Base-by-base conservation (phyloP, 2,797 vertebrate species). In the Staurois parvus region DNA sequence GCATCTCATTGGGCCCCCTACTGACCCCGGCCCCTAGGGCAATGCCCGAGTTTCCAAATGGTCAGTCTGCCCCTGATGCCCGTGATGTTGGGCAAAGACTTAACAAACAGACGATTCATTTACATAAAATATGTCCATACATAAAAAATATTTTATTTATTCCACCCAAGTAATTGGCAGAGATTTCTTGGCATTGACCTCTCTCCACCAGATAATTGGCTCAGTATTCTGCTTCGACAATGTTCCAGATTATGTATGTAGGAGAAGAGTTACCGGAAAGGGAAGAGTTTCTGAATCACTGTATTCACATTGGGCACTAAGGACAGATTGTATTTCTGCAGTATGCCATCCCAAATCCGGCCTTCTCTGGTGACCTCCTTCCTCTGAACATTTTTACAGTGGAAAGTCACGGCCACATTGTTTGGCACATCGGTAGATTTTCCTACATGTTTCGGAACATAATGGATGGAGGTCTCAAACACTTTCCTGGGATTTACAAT, bases 381-480 rank as follows among this genome's bases (percentile, higher is more conserved):
- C 21, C 59, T 3, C n/a, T 2, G 26, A 24, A n/a, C 12, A 4
- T 24, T 8, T 66, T 12, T 66, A 28, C 62, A 28, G 12, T 66
- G 62, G 62, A 66, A 66, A 12, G 2, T 28, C n/a, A 28, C 28
- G 62, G 26, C 62, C 59, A 26, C 8, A 0, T 3, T 2, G 1
- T 13, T 4, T 28, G n/a, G n/a, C 2, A 28, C 15, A 26, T 62
- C 1, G 0, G 1, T 66, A 12, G 62, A 2, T 26, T 26, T 12
- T 15, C 75, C 75, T 59, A 2, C 1, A 8, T 5, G 0, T 19
- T 64, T 77, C 9, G 59, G 29, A 59, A 40, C 75, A 2, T 7
- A n/a, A 4, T 77, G 75, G 56, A 77, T 19, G 15, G 75, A 37
- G 12, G 74, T 76, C 74, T 76, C 52, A 37, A 62, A 21, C 3